Conservation (phyloP, 2,888 invertebrate species). For the Abrostola triplasia region DNA sequence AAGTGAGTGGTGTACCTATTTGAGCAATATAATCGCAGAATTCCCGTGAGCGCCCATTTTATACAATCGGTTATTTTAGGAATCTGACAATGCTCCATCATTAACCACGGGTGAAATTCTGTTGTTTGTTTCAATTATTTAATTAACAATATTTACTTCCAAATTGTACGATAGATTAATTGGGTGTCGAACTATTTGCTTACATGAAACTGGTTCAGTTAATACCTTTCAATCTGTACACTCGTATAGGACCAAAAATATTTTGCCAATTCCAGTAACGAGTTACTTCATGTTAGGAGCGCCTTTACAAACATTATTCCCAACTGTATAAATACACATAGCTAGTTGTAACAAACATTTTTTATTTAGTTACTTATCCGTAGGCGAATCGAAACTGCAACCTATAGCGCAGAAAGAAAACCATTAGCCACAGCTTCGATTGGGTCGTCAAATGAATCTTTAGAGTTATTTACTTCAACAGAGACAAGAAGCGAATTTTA, state of each 20-base stretch:
- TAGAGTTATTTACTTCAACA: no score
- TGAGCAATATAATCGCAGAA: constrained; percentile 6
- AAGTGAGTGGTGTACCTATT: constrained; percentile 22
- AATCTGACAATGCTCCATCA: constrained; percentile 26
- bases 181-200: constrained; percentile 5
- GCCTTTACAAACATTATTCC: no score
- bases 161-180: constrained; percentile 21
- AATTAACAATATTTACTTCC: constrained; percentile 46
- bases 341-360: no score
- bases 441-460: no score
- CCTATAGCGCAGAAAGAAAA: no score
- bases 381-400: no score
- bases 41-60: constrained; percentile 20
- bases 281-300: no score
- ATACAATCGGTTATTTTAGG: constrained; percentile 34
- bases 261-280: no score
- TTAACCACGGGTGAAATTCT: constrained; percentile 32
- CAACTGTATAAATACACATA: no score
- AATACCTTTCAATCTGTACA: background rate
- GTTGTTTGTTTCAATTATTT: constrained; percentile 44
- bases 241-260: background rate
- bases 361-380: no score
- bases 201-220: background rate
- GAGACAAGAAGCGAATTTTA: no score
- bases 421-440: no score